A percentile compares a stretch with the other conserved stretches of the same genome.
Evolutionary conservation across 2,113 vertebrate genomes (phyloP).

Genomic region (Syngnathus floridae): DNA sequence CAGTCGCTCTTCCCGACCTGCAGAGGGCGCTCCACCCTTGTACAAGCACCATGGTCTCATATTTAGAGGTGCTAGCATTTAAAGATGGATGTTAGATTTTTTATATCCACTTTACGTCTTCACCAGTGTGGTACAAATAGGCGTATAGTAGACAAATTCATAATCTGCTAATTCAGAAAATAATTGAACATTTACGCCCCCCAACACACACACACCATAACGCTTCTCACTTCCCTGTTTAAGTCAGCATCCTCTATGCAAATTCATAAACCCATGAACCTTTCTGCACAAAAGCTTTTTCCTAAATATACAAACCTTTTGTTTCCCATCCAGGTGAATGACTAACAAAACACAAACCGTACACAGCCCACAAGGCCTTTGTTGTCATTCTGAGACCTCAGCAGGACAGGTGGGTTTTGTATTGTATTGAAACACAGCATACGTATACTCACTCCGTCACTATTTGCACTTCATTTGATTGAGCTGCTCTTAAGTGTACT

Average conservation of each 20-base stretch:
- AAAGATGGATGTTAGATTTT: too few relatives aligned
- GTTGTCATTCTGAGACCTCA: slow-evolving; percentile 53
- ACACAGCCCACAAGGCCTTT: slow-evolving; percentile 44
- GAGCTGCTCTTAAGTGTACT: slow-evolving; percentile 25
- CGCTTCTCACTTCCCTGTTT: background rate
- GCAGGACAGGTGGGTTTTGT: slow-evolving; percentile 66
- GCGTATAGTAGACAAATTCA: background rate
- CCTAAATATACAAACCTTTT: slow-evolving; percentile 38
- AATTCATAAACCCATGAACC: slow-evolving; percentile 31
- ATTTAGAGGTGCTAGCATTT: too few relatives aligned
- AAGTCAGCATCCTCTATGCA: slow-evolving; percentile 8
- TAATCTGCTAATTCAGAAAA: background rate
- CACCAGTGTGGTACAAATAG: background rate
- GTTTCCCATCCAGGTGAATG: slow-evolving; percentile 46
- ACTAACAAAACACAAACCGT: slow-evolving; percentile 8
- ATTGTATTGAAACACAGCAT: slow-evolving; percentile 27
- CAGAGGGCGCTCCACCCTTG: too few relatives aligned
- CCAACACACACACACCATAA: background rate
- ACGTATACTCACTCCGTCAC: slow-evolving; percentile 38
- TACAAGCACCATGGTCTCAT: too few relatives aligned
- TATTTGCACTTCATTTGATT: slow-evolving; percentile 50
- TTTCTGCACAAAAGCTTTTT: slow-evolving; percentile 26
- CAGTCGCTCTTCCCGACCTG: too few relatives aligned
- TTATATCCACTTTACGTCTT: background rate
- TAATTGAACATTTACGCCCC: slow-evolving; percentile 7